Conservation (phyloP, 2,113 vertebrate genomes). For the Calypte anna region DNA sequence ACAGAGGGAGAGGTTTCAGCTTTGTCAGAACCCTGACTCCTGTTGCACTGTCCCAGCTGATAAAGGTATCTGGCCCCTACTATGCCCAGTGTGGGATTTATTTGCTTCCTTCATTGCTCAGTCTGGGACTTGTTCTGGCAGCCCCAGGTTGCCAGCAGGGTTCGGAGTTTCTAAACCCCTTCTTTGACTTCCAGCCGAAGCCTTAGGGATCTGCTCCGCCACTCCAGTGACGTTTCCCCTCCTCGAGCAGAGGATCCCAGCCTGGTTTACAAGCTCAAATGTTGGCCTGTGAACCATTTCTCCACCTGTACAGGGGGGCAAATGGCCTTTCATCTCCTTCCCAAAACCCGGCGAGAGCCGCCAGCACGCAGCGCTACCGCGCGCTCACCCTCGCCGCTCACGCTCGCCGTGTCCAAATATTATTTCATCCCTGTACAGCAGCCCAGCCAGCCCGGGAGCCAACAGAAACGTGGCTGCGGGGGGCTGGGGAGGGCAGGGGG, state of each 20-base stretch:
- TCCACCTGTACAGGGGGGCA: not conserved
- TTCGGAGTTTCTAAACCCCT: not conserved
- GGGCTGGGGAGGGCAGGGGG: not conserved
- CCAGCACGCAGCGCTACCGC: not conserved
- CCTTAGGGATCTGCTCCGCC: not conserved
- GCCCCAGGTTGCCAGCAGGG: not conserved
- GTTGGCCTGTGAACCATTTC: not conserved
- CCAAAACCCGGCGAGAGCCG: not conserved
- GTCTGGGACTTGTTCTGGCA: not conserved
- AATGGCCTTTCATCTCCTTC: not conserved
- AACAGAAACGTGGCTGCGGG: not conserved
- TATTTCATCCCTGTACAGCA: slow-evolving; percentile 8
- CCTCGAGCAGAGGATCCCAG: not conserved
- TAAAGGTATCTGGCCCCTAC: not conserved
- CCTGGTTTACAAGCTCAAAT: not conserved
- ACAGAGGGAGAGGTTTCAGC: not conserved
- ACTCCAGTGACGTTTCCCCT: not conserved
- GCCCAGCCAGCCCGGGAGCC: not conserved
- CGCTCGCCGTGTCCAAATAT: not conserved
- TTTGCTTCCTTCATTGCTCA: not conserved
- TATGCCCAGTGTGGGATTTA: not conserved
- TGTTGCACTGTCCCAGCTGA: not conserved
- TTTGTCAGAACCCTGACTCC: not conserved
- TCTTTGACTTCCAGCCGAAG: not conserved
- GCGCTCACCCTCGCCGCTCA: not conserved